These are phyloP conservation scores for Tanypteryx hageni DNA, from an alignment of 2,888 invertebrate species.

Conservation along the genomic window DNA sequence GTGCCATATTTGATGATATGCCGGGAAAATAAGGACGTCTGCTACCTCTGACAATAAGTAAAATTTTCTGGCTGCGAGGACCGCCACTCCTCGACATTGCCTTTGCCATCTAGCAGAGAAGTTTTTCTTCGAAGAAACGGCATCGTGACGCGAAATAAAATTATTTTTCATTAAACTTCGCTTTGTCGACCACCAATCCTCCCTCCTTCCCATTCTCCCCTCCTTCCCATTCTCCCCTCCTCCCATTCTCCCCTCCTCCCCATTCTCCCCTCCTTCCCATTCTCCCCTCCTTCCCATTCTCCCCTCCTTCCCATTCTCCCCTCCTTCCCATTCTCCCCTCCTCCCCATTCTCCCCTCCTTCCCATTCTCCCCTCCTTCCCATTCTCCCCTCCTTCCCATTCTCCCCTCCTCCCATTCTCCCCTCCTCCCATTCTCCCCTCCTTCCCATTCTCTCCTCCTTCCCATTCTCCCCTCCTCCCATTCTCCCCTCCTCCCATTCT, in stretches of 20 bases:
- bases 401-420: background rate
- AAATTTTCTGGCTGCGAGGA: too few relatives aligned
- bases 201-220: background rate
- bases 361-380: background rate
- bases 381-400: background rate
- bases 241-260: background rate
- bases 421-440: background rate
- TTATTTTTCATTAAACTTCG: background rate
- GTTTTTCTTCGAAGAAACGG: too few relatives aligned
- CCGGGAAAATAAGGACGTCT: too few relatives aligned
- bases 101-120: too few relatives aligned
- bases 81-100: too few relatives aligned
- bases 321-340: too few relatives aligned
- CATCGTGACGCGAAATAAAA: too few relatives aligned
- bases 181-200: background rate
- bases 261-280: too few relatives aligned
- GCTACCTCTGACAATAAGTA: too few relatives aligned
- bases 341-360: background rate
- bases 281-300: too few relatives aligned
- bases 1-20: too few relatives aligned
- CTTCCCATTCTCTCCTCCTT: background rate
- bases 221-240: background rate
- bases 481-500: too few relatives aligned
- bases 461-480: background rate
- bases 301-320: background rate